Evolutionary conservation across 2,113 vertebrate genomes (phyloP).

Genomic region (Neomonachus schauinslandi): DNA sequence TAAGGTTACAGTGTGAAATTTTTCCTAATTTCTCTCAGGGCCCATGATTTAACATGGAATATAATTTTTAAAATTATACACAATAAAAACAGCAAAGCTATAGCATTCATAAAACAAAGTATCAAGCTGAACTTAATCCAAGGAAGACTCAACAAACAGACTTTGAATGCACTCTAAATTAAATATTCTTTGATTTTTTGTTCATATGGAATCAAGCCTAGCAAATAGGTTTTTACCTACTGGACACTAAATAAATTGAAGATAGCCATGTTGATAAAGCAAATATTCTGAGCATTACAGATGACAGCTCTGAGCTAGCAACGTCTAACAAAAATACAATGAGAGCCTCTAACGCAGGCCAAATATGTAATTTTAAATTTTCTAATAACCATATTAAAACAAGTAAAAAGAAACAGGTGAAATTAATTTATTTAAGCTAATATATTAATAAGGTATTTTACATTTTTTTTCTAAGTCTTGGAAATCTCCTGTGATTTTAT

Average conservation of each 20-base stretch:
- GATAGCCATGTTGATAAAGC: background rate
- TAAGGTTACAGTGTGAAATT: background rate
- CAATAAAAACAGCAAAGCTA: background rate
- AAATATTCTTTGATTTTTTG: background rate
- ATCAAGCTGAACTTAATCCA: conserved; percentile 10
- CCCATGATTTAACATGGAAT: conserved; percentile 8
- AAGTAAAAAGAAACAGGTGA: background rate
- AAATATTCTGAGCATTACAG: background rate
- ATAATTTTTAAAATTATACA: conserved; percentile 12
- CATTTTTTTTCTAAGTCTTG: background rate
- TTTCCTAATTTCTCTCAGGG: background rate
- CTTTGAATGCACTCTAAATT: background rate
- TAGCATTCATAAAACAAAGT: background rate
- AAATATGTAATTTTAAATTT: background rate
- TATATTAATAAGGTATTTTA: background rate
- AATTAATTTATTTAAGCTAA: background rate
- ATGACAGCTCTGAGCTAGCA: background rate
- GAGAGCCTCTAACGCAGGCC: background rate
- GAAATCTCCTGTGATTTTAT: background rate
- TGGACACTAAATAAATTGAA: background rate
- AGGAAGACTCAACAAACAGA: background rate
- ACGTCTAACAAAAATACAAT: background rate
- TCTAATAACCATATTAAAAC: conserved; percentile 5
- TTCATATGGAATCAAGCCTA: background rate
- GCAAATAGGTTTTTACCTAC: background rate